A percentile compares a stretch with the other conserved stretches of the same genome.
phyloP scores from a whole-genome alignment of 1,140 invertebrate genomes.

The Charaxes varanes region DNA sequence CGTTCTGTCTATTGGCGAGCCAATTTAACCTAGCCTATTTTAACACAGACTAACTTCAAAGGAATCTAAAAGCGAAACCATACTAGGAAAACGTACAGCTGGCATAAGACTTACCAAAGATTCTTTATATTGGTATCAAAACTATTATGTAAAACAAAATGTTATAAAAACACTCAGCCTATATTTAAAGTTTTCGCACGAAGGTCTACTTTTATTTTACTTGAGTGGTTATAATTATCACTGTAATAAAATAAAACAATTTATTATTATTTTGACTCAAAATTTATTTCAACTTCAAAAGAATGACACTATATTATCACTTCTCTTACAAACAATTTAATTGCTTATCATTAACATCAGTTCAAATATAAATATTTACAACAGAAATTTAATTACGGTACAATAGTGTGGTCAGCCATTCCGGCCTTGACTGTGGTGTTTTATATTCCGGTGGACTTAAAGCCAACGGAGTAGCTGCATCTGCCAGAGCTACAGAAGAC shows the following conservation, averaged over 20 bases:
- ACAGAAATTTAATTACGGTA: slow-evolving; percentile 56
- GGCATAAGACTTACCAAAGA: too few species aligned
- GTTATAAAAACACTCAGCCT: too few species aligned
- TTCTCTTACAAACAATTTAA: slow-evolving; percentile 60
- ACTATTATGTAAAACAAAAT: too few species aligned
- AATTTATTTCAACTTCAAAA: slow-evolving; percentile 68
- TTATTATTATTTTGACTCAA: slow-evolving; percentile 26
- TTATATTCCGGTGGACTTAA: slow-evolving; percentile 71
- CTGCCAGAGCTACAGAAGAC: slow-evolving; percentile 57
- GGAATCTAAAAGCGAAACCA: too few species aligned
- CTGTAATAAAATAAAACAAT: slow-evolving; percentile 8
- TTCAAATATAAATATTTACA: slow-evolving; percentile 60
- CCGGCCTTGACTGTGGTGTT: slow-evolving; percentile 67
- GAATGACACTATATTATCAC: slow-evolving; percentile 52
- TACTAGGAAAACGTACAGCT: too few species aligned
- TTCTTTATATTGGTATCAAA: too few species aligned
- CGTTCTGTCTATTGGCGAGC: slow-evolving; percentile 27
- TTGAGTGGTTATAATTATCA: neutral
- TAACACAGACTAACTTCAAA: too few species aligned
- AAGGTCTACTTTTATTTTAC: neutral
- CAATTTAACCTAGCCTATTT: slow-evolving; percentile 30
- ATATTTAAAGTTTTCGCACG: too few species aligned
- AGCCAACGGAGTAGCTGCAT: slow-evolving; percentile 66
- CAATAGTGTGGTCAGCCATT: slow-evolving; percentile 64
- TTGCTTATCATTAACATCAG: slow-evolving; percentile 51